Evolutionary conservation across 2,888 invertebrate genomes (phyloP).

Genomic region (Trimorus sp.): DNA sequence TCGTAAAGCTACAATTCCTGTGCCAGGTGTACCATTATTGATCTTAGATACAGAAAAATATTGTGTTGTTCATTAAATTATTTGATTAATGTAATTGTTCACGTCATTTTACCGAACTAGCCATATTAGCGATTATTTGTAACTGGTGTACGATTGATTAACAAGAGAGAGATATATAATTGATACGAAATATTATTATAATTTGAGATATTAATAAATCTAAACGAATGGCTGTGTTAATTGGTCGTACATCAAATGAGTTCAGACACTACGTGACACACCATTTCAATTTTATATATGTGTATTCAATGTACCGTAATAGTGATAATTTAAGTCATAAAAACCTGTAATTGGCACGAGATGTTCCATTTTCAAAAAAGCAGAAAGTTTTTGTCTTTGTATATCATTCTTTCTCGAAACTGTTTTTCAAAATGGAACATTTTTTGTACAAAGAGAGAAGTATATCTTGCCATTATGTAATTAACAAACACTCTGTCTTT

Average conservation of each 20-base stretch:
- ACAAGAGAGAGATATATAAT: not conserved
- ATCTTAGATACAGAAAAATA: constrained; percentile 22
- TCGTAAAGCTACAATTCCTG: constrained; percentile 29
- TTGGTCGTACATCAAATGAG: constrained; percentile 12
- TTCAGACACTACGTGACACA: constrained; percentile 14
- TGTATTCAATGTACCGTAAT: constrained; percentile 22
- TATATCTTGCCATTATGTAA: constrained; percentile 52
- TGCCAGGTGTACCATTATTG: constrained; percentile 36
- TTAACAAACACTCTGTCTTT: constrained; percentile 17
- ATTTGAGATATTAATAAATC: constrained; percentile 1
- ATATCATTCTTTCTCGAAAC: constrained; percentile 2
- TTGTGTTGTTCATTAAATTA: constrained; percentile 33
- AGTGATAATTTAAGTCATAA: constrained; percentile 26
- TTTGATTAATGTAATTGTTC: constrained; percentile 30
- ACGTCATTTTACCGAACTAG: constrained; percentile 29
- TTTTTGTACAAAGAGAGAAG: too few relatives aligned
- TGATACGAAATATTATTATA: not conserved
- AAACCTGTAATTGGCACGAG: constrained; percentile 24
- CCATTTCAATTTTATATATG: constrained; percentile 22
- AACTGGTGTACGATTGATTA: constrained; percentile 24
- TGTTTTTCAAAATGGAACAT: constrained; percentile 28
- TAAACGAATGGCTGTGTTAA: constrained; percentile 9
- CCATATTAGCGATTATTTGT: constrained; percentile 45
- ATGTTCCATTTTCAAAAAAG: constrained; percentile 35
- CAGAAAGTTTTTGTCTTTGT: constrained; percentile 11